These are phyloP conservation scores for Plestiodon gilberti DNA, from an alignment of 2,113 vertebrate genomes.

Conservation along the genomic window DNA sequence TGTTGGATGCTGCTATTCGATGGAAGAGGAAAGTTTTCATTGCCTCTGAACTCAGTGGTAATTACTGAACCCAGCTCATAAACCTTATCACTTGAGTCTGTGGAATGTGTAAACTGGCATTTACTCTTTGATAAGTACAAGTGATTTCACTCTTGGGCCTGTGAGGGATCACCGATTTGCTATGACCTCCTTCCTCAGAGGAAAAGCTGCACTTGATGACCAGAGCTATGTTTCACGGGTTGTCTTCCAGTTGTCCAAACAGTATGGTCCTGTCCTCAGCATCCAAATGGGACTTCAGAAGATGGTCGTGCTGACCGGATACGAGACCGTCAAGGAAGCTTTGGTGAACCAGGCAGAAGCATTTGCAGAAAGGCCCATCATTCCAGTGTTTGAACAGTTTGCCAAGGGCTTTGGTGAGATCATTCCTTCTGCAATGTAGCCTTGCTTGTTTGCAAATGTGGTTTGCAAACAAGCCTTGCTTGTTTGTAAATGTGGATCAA, in stretches of 20 bases:
- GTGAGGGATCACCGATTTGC: background rate
- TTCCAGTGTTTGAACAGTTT: slow-evolving; percentile 66
- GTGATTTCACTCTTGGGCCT: background rate
- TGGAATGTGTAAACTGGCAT: no score
- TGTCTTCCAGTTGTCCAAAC: slow-evolving; percentile 19
- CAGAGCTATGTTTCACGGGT: background rate
- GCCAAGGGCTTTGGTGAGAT: slow-evolving; percentile 57
- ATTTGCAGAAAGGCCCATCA: slow-evolving; percentile 64
- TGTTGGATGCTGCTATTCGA: no score
- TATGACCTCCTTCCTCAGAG: background rate
- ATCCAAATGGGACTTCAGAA: slow-evolving; percentile 54
- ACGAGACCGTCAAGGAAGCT: slow-evolving; percentile 74
- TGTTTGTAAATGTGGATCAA: background rate
- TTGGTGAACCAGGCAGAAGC: slow-evolving; percentile 66
- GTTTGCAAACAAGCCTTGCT: no score
- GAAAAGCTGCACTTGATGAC: background rate
- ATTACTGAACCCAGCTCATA: no score
- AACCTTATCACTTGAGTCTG: no score
- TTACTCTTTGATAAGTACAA: no score
- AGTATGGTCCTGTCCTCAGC: slow-evolving; percentile 44
- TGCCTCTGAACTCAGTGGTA: no score
- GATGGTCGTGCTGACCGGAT: slow-evolving; percentile 70
- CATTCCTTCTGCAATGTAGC: background rate
- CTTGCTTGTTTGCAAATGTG: background rate
- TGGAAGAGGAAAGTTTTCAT: no score